Conservation (phyloP, 2,797 vertebrate genomes). For the Sebastes nivosus region DNA sequence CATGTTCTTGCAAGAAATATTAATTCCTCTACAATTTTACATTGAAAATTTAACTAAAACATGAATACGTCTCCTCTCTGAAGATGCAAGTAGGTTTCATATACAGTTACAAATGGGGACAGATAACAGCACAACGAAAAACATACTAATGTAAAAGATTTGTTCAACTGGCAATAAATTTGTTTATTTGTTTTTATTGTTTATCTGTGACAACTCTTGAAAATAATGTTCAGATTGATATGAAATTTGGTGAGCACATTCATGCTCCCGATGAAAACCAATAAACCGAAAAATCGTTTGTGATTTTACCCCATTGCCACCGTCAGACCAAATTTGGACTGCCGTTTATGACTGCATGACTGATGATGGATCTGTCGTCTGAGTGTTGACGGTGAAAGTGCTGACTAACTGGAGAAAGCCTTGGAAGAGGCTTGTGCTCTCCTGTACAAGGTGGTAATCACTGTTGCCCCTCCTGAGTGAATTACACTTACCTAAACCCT, state of each 20-base stretch:
- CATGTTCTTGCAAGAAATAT: neutral
- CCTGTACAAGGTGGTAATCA: neutral
- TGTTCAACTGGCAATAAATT: neutral
- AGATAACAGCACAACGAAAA: neutral
- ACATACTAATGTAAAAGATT: neutral
- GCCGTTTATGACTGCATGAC: neutral
- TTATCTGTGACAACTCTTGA: neutral
- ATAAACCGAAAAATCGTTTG: neutral
- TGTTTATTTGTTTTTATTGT: neutral
- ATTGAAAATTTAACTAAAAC: neutral
- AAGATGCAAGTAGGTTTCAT: neutral
- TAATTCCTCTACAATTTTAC: neutral
- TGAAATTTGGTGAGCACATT: neutral
- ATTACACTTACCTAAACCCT: neutral
- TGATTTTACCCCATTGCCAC: too few species aligned
- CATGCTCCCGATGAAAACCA: neutral
- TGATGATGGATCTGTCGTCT: neutral
- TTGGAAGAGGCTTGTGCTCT: neutral
- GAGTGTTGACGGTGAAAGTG: neutral
- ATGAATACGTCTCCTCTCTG: neutral
- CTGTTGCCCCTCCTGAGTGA: neutral
- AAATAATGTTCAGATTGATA: neutral
- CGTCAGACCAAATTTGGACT: neutral
- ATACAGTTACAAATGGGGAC: neutral
- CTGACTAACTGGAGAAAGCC: neutral